These are phyloP conservation scores for Megalonaias nervosa DNA, from an alignment of 1,140 invertebrate species.

Conservation along the genomic window DNA sequence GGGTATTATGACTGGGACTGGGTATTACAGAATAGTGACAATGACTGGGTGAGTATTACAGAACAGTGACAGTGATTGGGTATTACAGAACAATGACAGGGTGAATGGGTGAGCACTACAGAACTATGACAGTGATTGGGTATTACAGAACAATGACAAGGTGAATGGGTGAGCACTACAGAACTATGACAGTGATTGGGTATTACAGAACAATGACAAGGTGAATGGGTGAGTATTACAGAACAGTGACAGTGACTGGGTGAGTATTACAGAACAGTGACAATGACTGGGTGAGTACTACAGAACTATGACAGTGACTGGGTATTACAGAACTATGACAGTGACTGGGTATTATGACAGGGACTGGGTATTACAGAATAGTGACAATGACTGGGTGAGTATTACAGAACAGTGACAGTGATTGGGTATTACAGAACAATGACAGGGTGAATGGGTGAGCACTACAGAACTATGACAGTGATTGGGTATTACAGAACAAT, in stretches of 20 bases:
- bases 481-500: slow-evolving; percentile 9
- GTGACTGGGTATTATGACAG: neutral
- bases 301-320: too few species aligned
- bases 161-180: slow-evolving; percentile 14
- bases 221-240: slow-evolving; percentile 23
- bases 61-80: slow-evolving; percentile 18
- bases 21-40: neutral
- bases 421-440: slow-evolving; percentile 11
- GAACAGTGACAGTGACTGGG: slow-evolving; percentile 20
- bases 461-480: slow-evolving; percentile 1
- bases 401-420: slow-evolving; percentile 6
- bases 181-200: neutral
- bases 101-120: too few species aligned
- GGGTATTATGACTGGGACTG: too few species aligned
- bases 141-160: slow-evolving; percentile 5
- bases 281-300: neutral
- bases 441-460: too few species aligned
- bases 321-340: too few species aligned
- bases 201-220: slow-evolving; percentile 10
- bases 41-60: slow-evolving; percentile 6
- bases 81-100: neutral
- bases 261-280: slow-evolving; percentile 3
- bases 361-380: neutral
- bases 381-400: slow-evolving; percentile 3
- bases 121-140: slow-evolving; percentile 14